phyloP scores from a whole-genome alignment of 1,140 invertebrate genomes.

The Euborellia annulipes region DNA sequence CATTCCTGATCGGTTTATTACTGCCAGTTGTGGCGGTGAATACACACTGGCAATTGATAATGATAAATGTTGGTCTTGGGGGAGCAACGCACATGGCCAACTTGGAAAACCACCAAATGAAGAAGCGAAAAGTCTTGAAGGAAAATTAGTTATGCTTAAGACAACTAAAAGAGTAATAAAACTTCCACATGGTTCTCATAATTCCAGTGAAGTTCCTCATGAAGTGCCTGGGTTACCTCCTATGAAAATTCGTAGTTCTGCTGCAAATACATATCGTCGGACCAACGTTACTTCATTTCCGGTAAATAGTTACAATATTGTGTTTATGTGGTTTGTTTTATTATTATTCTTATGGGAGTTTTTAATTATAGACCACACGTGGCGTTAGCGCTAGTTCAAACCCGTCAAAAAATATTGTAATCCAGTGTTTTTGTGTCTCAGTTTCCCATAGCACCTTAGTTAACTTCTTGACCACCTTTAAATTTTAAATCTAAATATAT shows the following conservation, averaged over 20 bases:
- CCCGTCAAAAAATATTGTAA: too few species aligned
- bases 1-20: slow-evolving; percentile 25
- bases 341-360: too few species aligned
- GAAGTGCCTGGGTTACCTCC: slow-evolving; percentile 29
- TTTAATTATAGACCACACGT: too few species aligned
- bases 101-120: slow-evolving; percentile 26
- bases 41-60: slow-evolving; percentile 49
- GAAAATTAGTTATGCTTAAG: slow-evolving; percentile 30
- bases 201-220: slow-evolving; percentile 28
- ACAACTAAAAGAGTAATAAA: slow-evolving; percentile 32
- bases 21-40: slow-evolving; percentile 48
- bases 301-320: slow-evolving; percentile 18
- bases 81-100: slow-evolving; percentile 39
- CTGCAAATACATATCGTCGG: slow-evolving; percentile 22
- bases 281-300: slow-evolving; percentile 24
- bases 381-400: too few species aligned
- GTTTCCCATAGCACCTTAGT: too few species aligned
- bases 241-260: too few species aligned
- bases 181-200: slow-evolving; percentile 27
- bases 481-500: too few species aligned
- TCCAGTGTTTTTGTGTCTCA: too few species aligned
- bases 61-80: slow-evolving; percentile 40
- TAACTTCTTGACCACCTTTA: too few species aligned
- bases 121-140: slow-evolving; percentile 24
- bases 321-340: too few species aligned